Percentiles rank a stretch among this genome's conserved stretches.
phyloP scores from a whole-genome alignment of 2,797 vertebrate genomes.

The Loris lydekkerianus region DNA sequence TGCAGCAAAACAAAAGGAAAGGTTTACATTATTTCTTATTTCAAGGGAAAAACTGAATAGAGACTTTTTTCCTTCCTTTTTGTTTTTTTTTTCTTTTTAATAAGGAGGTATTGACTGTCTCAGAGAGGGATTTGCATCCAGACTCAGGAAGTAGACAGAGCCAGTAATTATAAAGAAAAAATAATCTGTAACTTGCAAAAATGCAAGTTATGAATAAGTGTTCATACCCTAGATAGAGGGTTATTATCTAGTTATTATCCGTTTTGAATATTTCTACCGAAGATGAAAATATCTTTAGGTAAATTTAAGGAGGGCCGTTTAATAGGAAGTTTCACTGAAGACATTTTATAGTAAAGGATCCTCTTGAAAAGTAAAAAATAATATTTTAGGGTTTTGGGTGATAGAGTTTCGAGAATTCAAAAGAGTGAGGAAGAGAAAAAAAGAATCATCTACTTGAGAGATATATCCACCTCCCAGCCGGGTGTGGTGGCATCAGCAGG shows the following conservation, averaged over 20 bases:
- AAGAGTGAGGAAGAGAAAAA: background rate
- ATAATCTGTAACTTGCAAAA: background rate
- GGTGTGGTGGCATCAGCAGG: too few relatives aligned
- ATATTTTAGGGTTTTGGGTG: background rate
- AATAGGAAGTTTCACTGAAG: background rate
- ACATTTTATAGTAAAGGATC: conserved; percentile 1
- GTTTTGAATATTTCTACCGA: background rate
- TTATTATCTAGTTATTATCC: background rate
- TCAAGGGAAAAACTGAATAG: background rate
- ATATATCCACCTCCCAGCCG: background rate
- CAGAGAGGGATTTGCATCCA: background rate
- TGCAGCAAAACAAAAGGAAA: conserved; percentile 26
- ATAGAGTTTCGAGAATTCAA: background rate
- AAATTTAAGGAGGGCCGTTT: background rate
- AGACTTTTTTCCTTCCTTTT: background rate
- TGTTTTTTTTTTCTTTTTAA: too few relatives aligned
- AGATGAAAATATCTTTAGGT: background rate
- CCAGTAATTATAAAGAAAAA: conserved; percentile 23
- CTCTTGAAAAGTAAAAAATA: background rate
- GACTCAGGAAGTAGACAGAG: background rate
- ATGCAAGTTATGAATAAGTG: background rate
- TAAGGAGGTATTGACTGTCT: background rate
- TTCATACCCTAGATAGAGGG: background rate
- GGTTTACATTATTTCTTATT: conserved; percentile 4
- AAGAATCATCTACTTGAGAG: background rate